Conservation (phyloP, 2,113 vertebrate species). For the Carassius carassius region DNA sequence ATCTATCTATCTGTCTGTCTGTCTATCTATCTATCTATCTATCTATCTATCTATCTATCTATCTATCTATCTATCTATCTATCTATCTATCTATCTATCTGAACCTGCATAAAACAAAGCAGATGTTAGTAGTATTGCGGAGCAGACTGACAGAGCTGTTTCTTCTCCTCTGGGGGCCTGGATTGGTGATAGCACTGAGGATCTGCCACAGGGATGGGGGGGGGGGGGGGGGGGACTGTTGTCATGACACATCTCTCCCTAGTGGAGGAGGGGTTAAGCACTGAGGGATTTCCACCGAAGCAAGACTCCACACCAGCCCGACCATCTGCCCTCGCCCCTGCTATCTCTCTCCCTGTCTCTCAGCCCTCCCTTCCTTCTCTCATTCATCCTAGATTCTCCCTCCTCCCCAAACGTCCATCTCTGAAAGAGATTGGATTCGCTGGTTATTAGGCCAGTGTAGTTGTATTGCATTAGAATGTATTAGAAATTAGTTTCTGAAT, state of each 20-base stretch:
- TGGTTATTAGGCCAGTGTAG: slow-evolving; percentile 15
- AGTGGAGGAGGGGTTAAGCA: slow-evolving; percentile 59
- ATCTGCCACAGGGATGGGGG: slow-evolving; percentile 28
- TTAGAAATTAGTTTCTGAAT: background rate
- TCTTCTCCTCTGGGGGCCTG: slow-evolving; percentile 12
- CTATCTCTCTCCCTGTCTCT: background rate
- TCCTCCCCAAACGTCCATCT: background rate
- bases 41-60: slow-evolving; percentile 12
- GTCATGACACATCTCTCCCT: slow-evolving; percentile 54
- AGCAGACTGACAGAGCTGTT: slow-evolving; percentile 23
- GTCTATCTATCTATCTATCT: slow-evolving; percentile 7
- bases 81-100: background rate
- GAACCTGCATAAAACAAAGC: background rate
- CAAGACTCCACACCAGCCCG: slow-evolving; percentile 54
- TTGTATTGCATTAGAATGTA: slow-evolving; percentile 14
- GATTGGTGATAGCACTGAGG: slow-evolving; percentile 30
- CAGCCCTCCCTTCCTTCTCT: slow-evolving; percentile 19
- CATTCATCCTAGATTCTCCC: slow-evolving; percentile 22
- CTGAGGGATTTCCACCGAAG: slow-evolving; percentile 55
- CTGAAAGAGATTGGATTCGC: background rate
- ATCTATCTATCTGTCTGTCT: background rate
- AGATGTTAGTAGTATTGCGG: background rate
- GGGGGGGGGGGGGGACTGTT: slow-evolving; percentile 39
- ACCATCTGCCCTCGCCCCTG: slow-evolving; percentile 53
- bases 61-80: background rate